A percentile compares a stretch with the other conserved stretches of the same genome.
These are phyloP conservation scores for Alectura lathami DNA, from an alignment of 2,113 vertebrate species.

Conservation along the genomic window DNA sequence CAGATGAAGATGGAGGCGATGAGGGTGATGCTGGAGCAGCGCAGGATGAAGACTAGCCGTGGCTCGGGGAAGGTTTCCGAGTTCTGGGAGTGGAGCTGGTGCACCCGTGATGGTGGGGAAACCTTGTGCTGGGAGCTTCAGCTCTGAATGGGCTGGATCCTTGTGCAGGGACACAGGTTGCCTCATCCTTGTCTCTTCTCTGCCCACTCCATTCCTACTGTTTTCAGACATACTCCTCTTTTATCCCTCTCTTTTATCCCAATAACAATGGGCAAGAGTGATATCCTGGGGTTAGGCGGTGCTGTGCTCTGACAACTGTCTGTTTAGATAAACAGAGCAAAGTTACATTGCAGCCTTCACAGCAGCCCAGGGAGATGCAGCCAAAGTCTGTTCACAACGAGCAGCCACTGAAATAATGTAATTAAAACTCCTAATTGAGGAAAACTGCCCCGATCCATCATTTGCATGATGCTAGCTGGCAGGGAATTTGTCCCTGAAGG, in stretches of 20 bases:
- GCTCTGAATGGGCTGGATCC: rapidly evolving
- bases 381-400: not conserved
- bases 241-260: not conserved
- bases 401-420: not conserved
- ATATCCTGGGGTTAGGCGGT: not conserved
- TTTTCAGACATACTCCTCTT: not conserved
- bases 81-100: not conserved
- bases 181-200: not conserved
- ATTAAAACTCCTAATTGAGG: not conserved
- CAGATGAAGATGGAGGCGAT: rapidly evolving
- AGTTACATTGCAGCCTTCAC: not conserved
- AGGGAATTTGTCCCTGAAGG: rapidly evolving
- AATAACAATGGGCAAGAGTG: not conserved
- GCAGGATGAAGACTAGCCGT: not conserved
- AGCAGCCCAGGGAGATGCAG: not conserved
- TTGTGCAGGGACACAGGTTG: not conserved
- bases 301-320: rapidly evolving
- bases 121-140: not conserved
- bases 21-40: not conserved
- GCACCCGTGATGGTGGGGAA: not conserved
- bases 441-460: not conserved
- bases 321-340: not conserved
- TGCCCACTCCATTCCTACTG: rapidly evolving
- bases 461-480: not conserved
- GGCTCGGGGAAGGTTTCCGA: rapidly evolving